Conservation (phyloP, 2,797 vertebrate genomes). For the Astyanax mexicanus region DNA sequence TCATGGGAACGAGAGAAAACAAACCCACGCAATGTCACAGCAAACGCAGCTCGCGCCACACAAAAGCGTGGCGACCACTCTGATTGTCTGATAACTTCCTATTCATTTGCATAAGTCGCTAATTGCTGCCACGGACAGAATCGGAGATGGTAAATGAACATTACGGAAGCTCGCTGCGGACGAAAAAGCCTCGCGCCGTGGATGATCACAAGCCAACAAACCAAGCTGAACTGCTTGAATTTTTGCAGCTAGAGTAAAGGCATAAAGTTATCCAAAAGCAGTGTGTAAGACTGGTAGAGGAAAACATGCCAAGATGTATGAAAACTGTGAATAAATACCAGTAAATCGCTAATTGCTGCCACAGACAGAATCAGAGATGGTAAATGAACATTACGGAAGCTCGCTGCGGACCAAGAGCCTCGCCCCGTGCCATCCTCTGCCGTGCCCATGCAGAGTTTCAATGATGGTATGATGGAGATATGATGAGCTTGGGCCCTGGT, state of each 20-base stretch:
- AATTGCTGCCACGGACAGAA: constrained; percentile 57
- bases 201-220: too few species aligned
- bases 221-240: too few species aligned
- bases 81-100: constrained; percentile 54
- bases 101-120: constrained; percentile 56
- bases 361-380: constrained; percentile 42
- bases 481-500: constrained; percentile 62
- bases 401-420: constrained; percentile 21
- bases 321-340: too few species aligned
- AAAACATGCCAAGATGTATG: too few species aligned
- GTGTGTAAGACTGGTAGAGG: too few species aligned
- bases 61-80: constrained; percentile 47
- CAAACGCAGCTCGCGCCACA: background rate
- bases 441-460: background rate
- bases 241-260: too few species aligned
- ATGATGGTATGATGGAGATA: constrained; percentile 47
- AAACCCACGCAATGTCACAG: constrained; percentile 20
- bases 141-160: constrained; percentile 46
- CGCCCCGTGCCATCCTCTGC: background rate
- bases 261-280: too few species aligned
- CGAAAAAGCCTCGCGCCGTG: too few species aligned
- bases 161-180: constrained; percentile 18
- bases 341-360: constrained; percentile 59
- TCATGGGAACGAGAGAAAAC: constrained; percentile 31
- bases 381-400: constrained; percentile 41